Conservation (phyloP, 2,888 invertebrate genomes). For the Molorchus minor region DNA sequence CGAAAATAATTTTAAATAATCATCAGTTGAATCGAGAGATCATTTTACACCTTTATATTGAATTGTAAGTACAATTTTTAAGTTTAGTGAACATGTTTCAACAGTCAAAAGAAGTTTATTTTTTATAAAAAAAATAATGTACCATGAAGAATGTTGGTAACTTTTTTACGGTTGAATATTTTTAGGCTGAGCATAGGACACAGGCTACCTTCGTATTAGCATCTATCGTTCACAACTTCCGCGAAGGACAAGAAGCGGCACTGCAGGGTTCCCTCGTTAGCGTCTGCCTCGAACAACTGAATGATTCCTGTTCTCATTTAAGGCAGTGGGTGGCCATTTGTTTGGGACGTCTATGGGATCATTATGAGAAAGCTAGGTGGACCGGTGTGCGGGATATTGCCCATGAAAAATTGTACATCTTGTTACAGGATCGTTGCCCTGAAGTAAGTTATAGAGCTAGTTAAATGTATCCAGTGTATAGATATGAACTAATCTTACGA, state of each 20-base stretch:
- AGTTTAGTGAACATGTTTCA: too few species aligned
- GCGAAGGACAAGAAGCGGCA: conserved; percentile 89
- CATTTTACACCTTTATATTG: too few species aligned
- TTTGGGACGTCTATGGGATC: conserved; percentile 90
- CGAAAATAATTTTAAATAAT: too few species aligned
- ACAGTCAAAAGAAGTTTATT: too few species aligned
- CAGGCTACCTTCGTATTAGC: conserved; percentile 95
- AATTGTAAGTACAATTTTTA: too few species aligned
- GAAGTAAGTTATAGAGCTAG: conserved; percentile 78
- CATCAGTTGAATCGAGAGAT: too few species aligned
- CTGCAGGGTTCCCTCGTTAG: conserved; percentile 90
- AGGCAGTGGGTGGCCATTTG: conserved; percentile 93
- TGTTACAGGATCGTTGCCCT: conserved; percentile 83
- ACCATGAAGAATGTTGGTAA: too few species aligned
- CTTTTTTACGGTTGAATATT: too few species aligned
- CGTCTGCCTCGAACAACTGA: conserved; percentile 89
- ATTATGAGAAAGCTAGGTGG: conserved; percentile 90
- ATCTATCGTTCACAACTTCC: conserved; percentile 90
- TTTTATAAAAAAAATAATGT: too few species aligned
- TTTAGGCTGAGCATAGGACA: conserved; percentile 84
- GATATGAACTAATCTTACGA: too few species aligned
- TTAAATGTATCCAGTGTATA: not conserved
- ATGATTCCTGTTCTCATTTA: conserved; percentile 73
- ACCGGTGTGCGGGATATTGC: conserved; percentile 94
- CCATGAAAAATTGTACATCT: conserved; percentile 90